Evolutionary conservation across 2,888 invertebrate species (phyloP).

Genomic region (Drosophila rellima): DNA sequence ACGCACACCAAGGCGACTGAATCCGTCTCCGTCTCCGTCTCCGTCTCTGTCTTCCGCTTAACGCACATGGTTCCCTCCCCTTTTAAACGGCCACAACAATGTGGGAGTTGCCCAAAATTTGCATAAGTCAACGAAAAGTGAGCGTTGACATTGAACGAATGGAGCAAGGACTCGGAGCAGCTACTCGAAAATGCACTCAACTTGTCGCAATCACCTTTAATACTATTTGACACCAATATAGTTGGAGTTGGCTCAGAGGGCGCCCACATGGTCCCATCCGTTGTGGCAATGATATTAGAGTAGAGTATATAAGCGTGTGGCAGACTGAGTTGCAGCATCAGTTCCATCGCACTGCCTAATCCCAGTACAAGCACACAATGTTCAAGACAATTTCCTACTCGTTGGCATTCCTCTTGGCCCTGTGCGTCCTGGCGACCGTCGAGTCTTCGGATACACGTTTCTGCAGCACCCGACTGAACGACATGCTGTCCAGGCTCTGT

Average conservation of each 20-base stretch:
- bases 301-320: constrained; percentile 43
- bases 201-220: constrained; percentile 67
- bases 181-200: constrained; percentile 73
- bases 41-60: not conserved
- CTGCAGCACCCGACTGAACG: constrained; percentile 58
- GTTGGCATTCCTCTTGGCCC: constrained; percentile 31
- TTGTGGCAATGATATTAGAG: not conserved
- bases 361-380: constrained; percentile 34
- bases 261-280: constrained; percentile 7
- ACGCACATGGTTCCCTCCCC: too few species aligned
- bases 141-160: constrained; percentile 76
- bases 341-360: constrained; percentile 42
- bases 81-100: constrained; percentile 14
- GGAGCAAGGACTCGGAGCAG: constrained; percentile 57
- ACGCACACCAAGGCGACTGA: constrained; percentile 19
- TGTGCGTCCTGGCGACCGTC: constrained; percentile 19
- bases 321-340: constrained; percentile 40
- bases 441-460: constrained; percentile 8
- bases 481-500: constrained; percentile 48
- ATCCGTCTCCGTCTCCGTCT: not conserved
- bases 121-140: constrained; percentile 76
- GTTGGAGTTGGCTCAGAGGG: constrained; percentile 18
- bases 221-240: constrained; percentile 64
- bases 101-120: constrained; percentile 50
- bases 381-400: constrained; percentile 53